A percentile compares a stretch with the other conserved stretches of the same genome.
Conservation (phyloP, 1,140 invertebrate species). For the Parasteatoda tepidariorum region DNA sequence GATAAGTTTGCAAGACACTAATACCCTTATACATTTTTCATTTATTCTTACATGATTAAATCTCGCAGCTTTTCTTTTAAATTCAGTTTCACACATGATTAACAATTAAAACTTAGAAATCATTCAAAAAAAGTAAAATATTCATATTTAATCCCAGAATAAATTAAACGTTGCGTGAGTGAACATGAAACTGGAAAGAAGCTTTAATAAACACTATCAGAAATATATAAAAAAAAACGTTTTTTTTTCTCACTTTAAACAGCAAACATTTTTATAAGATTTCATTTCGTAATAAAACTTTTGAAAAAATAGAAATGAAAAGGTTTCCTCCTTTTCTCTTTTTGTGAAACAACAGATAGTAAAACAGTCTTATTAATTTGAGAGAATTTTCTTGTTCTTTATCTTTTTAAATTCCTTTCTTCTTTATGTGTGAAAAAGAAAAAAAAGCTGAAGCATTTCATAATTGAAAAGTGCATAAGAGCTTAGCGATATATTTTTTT, state of each 20-base stretch:
- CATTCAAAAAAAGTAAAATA: too few relatives aligned
- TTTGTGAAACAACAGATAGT: background rate
- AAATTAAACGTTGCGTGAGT: constrained; percentile 29
- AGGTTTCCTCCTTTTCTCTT: background rate
- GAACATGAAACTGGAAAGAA: constrained; percentile 29
- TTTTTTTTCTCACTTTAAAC: background rate
- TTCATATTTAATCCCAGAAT: constrained; percentile 25
- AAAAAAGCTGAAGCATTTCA: constrained; percentile 7
- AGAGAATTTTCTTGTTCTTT: constrained; percentile 31
- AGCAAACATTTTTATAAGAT: constrained; percentile 7
- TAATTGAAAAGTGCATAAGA: constrained; percentile 47
- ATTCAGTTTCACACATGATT: too few relatives aligned
- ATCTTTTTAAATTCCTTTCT: background rate
- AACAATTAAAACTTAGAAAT: too few relatives aligned
- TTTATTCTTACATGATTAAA: too few relatives aligned
- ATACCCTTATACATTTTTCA: too few relatives aligned
- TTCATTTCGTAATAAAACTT: background rate
- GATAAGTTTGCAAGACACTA: too few relatives aligned
- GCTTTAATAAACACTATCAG: constrained; percentile 24
- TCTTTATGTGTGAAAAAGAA: background rate
- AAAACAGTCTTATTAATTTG: constrained; percentile 51
- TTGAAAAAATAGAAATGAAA: constrained; percentile 30
- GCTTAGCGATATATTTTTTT: too few relatives aligned
- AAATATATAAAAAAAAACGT: too few relatives aligned
- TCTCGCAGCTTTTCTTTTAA: too few relatives aligned